Evolutionary conservation across 1,140 invertebrate species (phyloP), one percentile per base, ranked within the genome.

Genomic region (Hylaeus volcanicus): DNA sequence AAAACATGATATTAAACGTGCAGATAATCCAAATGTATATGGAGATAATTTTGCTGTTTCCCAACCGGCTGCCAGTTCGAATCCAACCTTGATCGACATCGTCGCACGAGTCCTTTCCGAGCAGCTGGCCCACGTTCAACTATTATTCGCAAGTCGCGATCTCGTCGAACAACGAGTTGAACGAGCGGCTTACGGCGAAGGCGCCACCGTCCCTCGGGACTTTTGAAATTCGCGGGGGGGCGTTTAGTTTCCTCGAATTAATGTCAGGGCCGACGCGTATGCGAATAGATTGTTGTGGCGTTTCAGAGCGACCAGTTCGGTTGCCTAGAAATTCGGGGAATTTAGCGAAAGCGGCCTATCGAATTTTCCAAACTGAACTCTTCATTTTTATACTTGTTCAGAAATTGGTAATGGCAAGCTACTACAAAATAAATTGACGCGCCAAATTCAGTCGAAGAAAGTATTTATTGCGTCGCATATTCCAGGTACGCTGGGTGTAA

Each of bases 71-170:
- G 45, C 5, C 45, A 48, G 45, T 5, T 8, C 2, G 45, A 48
- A 8, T 48, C 2, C 45, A 48, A 48, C 45, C 45, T 61, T 61
- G 37, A 61, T 61, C 58, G 37, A 26, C 3, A n/a, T 8, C 37
- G 55, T 14, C 11, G 1, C 43, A 41, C 3, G 3, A 39, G 11
- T 68, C 1, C 51, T 48, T 39, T 45, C 41, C n/a, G 51, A 8
- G 14, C 37, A 55, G 41, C 0, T 45, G 41, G 26, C 5, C 5
- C 56, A 39, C 39, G 66, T 63, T 53, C 43, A 11, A 26, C 56
- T 9, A 60, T 63, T 41, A 78, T 63, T 71, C 39, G 70, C 75
- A 3, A 26, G n/a, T 43, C 11, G 37, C 48, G 68, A 71, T 78
- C 68, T 63, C 58, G 37, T 2, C 76, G 68, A 51, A 61, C 53